Evolutionary conservation across 2,113 vertebrate genomes (phyloP).

Genomic region (Loxodonta africana): DNA sequence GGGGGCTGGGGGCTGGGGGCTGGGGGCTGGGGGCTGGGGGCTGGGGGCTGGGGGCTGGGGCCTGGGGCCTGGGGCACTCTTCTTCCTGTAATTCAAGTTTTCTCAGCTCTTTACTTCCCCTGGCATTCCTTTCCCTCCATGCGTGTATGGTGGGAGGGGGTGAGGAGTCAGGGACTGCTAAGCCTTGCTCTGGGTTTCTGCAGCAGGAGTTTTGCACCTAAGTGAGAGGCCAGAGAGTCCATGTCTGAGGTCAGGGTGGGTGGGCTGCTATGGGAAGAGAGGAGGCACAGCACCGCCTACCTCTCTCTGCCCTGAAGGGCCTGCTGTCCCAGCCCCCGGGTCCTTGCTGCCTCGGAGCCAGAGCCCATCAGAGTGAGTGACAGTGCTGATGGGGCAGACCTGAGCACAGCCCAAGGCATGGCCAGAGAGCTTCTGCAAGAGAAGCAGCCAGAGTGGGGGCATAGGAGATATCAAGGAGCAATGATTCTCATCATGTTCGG

Average conservation of each 20-base stretch:
- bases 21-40: neutral
- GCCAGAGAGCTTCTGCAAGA: neutral
- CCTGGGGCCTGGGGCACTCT: neutral
- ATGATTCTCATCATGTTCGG: neutral
- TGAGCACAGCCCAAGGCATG: neutral
- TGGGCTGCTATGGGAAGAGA: neutral
- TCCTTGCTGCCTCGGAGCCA: neutral
- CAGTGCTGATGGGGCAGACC: neutral
- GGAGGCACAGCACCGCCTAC: neutral
- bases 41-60: neutral
- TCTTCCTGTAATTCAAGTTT: conserved; percentile 8
- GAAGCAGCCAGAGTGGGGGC: neutral
- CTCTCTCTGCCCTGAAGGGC: neutral
- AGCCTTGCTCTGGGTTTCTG: neutral
- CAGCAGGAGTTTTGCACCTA: neutral
- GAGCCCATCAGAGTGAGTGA: neutral
- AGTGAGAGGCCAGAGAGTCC: neutral
- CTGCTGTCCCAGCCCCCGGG: too few species aligned
- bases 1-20: neutral
- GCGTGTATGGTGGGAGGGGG: neutral
- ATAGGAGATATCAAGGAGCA: neutral
- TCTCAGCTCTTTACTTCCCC: neutral
- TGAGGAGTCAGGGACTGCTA: neutral
- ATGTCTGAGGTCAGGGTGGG: neutral
- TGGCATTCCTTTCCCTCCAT: neutral